These are phyloP conservation scores for Meloidogyne hapla DNA, from an alignment of 1,140 invertebrate species.

Conservation along the genomic window DNA sequence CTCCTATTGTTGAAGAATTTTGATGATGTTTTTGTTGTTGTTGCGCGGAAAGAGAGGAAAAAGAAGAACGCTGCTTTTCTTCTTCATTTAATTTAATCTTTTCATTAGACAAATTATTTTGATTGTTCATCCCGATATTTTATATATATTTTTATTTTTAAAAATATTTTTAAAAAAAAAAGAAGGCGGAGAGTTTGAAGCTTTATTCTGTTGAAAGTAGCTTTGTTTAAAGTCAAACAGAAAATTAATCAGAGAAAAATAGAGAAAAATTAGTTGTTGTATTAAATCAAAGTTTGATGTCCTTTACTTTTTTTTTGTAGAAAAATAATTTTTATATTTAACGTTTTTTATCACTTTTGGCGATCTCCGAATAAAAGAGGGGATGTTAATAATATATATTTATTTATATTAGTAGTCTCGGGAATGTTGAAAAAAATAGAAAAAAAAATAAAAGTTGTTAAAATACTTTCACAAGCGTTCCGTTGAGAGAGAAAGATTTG, in stretches of 20 bases:
- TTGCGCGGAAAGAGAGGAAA: background rate
- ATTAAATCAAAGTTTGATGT: background rate
- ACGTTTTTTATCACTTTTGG: background rate
- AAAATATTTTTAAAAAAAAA: too few relatives aligned
- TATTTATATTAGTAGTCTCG: too few relatives aligned
- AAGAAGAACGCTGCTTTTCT: slow-evolving; percentile 8
- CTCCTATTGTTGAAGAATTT: background rate
- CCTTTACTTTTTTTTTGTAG: background rate
- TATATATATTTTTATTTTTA: too few relatives aligned
- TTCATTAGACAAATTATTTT: background rate
- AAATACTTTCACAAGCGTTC: too few relatives aligned
- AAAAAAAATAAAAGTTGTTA: background rate
- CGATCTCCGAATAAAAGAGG: background rate
- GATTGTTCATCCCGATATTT: too few relatives aligned
- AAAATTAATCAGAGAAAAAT: too few relatives aligned
- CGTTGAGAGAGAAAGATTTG: too few relatives aligned
- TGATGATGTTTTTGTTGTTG: slow-evolving; percentile 6
- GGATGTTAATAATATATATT: background rate
- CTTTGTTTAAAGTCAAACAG: too few relatives aligned
- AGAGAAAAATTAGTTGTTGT: too few relatives aligned
- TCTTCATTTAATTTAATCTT: background rate
- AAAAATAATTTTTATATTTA: background rate
- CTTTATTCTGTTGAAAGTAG: too few relatives aligned
- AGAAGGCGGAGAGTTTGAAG: too few relatives aligned
- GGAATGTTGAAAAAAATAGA: background rate